Evolutionary conservation across 2,888 invertebrate genomes (phyloP), one percentile per base, ranked within the genome.

Genomic region (Agonopterix arenella): DNA sequence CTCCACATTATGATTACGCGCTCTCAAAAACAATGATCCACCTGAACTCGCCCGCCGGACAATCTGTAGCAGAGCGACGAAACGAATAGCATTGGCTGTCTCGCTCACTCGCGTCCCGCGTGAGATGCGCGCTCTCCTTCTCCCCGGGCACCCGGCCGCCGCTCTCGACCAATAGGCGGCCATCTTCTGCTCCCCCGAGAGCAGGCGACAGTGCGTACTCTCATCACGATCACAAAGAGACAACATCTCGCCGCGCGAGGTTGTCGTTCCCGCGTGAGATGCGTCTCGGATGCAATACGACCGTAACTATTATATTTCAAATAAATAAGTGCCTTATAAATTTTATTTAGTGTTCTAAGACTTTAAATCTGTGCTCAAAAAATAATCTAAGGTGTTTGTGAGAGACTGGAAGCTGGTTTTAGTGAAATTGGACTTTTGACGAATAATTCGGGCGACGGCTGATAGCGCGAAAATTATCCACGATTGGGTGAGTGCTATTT

Each of bases 171-270:
- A 89, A 89, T 89, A 78, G 78, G 79, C 80, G 64, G 76, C 80
- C 84, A 85, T 88, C 85, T 88, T 80, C 73, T 86, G 86, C 86
- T 88, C 88, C 88, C 88, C 80, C 86, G 88, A 88, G 88, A 88
- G 86, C 83, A 88, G 77, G 83, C 88, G 88, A 88, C 88, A 89
- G 83, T 85, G 88, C 85, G 86, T 86, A 76, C 83, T 86, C 88
- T 88, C 86, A 84, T 84, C 86, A 84, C 77, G 65, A 80, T 76
- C 80, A 81, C 75, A 82, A 75, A 74, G 85, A 88, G 86, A 88
- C 86, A 78, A 84, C 81, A 88, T 89, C 88, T 88, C 84, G 80
- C 58, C 67, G 79, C 64, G 88, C 65, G 86, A 84, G 88, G 88
- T 86, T 81, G 88, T 86, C 85, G 76, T 66, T 76, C 73, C 59